Percentiles rank a stretch among this genome's conserved stretches.
Evolutionary conservation across 2,888 invertebrate species (phyloP).

Genomic region (Chrysodeixis includens): DNA sequence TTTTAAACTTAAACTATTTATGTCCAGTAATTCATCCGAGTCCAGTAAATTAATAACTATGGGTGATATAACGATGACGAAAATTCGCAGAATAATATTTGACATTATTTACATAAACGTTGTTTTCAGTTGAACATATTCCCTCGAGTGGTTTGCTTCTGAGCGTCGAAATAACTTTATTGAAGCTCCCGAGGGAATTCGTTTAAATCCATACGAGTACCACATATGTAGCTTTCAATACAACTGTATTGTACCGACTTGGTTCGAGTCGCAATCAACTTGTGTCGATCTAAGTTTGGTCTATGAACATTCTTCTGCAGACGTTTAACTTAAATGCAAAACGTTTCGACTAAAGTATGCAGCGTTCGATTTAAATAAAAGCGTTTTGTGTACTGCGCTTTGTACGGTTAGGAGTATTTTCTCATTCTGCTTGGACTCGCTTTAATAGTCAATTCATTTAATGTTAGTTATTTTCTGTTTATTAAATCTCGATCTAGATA

Average conservation of each 20-base stretch:
- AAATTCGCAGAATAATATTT: background rate
- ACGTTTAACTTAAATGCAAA: background rate
- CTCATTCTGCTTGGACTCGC: too few species aligned
- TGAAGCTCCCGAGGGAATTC: background rate
- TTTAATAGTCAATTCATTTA: too few species aligned
- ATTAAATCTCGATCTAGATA: too few species aligned
- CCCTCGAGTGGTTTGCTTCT: background rate
- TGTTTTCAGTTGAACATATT: background rate
- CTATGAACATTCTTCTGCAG: background rate
- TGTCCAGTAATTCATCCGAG: too few species aligned
- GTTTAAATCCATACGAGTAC: background rate
- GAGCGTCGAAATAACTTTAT: background rate
- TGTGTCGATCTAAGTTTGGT: background rate
- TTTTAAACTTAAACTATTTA: too few species aligned
- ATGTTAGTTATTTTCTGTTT: too few species aligned
- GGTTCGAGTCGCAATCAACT: slow-evolving; percentile 1
- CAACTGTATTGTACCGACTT: background rate
- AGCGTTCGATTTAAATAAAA: slow-evolving; percentile 1
- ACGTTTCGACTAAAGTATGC: background rate
- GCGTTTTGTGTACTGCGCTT: background rate
- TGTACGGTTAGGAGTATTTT: background rate
- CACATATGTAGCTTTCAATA: background rate
- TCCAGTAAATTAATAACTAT: too few species aligned
- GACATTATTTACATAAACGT: background rate
- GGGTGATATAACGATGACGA: too few species aligned